Conservation (phyloP, 2,888 invertebrate species). For the Ischnura elegans region DNA sequence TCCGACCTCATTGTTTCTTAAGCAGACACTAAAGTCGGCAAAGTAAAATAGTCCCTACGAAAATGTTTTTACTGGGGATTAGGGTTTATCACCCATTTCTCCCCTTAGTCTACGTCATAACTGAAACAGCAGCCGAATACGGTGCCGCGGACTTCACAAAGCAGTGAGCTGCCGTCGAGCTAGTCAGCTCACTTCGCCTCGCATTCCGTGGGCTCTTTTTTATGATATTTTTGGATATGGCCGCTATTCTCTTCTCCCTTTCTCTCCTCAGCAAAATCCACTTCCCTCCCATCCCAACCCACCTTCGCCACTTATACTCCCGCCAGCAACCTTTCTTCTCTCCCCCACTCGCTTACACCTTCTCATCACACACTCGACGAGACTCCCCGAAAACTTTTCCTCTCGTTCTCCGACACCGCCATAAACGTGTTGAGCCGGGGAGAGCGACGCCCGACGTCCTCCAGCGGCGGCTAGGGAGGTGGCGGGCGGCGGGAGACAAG, state of each 20-base stretch:
- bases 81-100: too few species aligned
- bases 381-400: slow-evolving; percentile 38
- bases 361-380: background rate
- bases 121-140: background rate
- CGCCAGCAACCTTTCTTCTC: background rate
- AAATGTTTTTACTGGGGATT: too few species aligned
- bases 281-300: background rate
- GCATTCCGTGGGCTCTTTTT: background rate
- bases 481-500: background rate
- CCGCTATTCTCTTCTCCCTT: background rate
- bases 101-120: too few species aligned
- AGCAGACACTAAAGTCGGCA: too few species aligned
- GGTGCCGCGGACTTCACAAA: background rate
- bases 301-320: background rate
- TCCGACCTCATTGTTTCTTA: too few species aligned
- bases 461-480: slow-evolving; percentile 7
- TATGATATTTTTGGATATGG: background rate
- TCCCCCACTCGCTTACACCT: background rate
- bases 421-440: slow-evolving; percentile 49
- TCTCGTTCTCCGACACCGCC: slow-evolving; percentile 56
- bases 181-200: background rate
- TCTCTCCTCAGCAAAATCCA: background rate
- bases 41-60: too few species aligned
- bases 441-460: slow-evolving; percentile 44
- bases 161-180: background rate